phyloP scores from a whole-genome alignment of 2,113 vertebrate genomes.

The Lasiurus borealis region DNA sequence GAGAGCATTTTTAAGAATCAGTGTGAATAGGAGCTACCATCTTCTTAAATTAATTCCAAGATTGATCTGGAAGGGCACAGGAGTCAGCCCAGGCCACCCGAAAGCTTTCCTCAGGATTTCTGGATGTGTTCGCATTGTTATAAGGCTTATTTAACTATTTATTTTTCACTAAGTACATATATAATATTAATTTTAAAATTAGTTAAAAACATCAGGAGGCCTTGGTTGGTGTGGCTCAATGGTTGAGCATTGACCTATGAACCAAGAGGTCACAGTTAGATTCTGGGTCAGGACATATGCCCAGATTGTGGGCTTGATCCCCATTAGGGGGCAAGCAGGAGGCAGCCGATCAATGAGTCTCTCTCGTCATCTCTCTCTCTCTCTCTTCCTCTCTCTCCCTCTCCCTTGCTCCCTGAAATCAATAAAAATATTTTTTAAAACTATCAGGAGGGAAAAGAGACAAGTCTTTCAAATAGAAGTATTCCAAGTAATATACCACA shows the following conservation, averaged over 20 bases:
- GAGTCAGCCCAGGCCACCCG: background rate
- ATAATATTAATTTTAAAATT: slow-evolving; percentile 1
- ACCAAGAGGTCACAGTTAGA: no score
- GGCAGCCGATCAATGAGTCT: no score
- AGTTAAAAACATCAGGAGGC: background rate
- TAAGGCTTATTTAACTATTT: background rate
- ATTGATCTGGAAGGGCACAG: background rate
- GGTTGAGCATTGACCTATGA: no score
- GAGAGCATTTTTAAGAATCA: slow-evolving; percentile 4
- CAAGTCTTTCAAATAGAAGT: background rate
- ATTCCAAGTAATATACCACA: slow-evolving; percentile 1
- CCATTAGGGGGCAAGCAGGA: no score
- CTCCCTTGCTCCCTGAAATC: no score
- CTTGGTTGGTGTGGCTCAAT: no score
- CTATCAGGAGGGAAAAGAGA: background rate
- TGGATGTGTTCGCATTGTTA: background rate
- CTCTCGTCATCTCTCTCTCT: no score
- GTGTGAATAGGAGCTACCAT: background rate
- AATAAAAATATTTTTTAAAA: no score
- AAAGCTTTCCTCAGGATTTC: slow-evolving; percentile 19
- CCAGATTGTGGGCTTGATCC: no score
- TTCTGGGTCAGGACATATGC: no score
- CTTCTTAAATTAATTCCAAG: slow-evolving; percentile 39
- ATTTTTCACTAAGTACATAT: background rate
- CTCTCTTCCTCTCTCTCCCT: no score